Conservation (phyloP, 2,113 vertebrate genomes). For the Tupaia chinensis region DNA sequence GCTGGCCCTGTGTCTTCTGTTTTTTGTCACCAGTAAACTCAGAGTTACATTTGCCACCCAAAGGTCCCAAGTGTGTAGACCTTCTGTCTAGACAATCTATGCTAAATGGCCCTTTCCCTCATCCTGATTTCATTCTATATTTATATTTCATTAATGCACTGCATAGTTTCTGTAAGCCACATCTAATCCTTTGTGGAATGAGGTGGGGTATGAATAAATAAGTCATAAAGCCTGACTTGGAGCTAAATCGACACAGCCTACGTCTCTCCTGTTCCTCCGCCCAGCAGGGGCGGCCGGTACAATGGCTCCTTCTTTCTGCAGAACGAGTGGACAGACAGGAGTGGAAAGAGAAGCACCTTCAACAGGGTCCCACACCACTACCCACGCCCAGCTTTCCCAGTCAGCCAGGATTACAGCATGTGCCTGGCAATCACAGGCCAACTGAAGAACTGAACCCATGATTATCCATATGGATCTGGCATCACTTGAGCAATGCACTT, state of each 20-base stretch:
- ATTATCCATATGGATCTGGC: too few relatives aligned
- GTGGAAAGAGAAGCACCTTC: too few relatives aligned
- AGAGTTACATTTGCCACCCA: not conserved
- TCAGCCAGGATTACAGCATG: too few relatives aligned
- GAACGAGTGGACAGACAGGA: not conserved
- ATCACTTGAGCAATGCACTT: too few relatives aligned
- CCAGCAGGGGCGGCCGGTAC: not conserved
- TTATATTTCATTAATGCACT: constrained; percentile 10
- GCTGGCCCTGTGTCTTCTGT: not conserved
- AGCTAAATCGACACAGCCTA: constrained; percentile 36
- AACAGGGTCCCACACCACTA: too few relatives aligned
- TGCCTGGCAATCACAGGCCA: too few relatives aligned
- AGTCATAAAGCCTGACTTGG: constrained; percentile 59
- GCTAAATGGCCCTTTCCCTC: not conserved
- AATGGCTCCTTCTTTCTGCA: constrained; percentile 29
- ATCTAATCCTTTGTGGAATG: constrained; percentile 68
- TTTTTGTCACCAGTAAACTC: constrained; percentile 1
- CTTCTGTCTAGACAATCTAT: not conserved
- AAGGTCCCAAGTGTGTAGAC: not conserved
- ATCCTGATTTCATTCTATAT: not conserved
- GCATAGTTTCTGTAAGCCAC: not conserved
- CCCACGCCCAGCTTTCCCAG: too few relatives aligned
- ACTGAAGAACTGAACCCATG: too few relatives aligned
- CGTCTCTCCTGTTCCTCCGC: not conserved
- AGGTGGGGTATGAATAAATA: constrained; percentile 54